These are phyloP conservation scores for Atherinomorus stipes DNA, from an alignment of 2,113 vertebrate species.

Conservation along the genomic window DNA sequence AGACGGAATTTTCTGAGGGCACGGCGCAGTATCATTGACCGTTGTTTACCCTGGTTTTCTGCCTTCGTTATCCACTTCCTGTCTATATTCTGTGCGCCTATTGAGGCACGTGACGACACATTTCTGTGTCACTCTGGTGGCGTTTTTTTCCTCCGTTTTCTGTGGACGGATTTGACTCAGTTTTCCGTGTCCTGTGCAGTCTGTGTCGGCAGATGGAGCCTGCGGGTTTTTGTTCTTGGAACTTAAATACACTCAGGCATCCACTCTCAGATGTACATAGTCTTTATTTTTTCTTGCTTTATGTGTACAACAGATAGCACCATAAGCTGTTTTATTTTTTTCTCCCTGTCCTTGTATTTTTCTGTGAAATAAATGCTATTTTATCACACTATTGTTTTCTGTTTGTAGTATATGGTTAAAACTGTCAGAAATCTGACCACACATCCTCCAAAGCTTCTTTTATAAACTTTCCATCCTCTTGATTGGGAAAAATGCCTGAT, in stretches of 20 bases:
- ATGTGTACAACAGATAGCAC: conserved; percentile 72
- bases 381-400: conserved; percentile 73
- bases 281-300: conserved; percentile 61
- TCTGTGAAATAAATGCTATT: conserved; percentile 85
- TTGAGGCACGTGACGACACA: neutral
- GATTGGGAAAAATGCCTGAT: neutral
- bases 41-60: neutral
- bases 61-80: no score
- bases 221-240: conserved; percentile 45
- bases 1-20: conserved; percentile 1
- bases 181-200: conserved; percentile 44
- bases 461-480: neutral
- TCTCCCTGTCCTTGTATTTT: conserved; percentile 53
- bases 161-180: conserved; percentile 4
- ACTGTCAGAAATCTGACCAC: neutral
- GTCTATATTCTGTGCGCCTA: neutral
- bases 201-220: conserved; percentile 57
- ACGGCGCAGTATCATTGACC: conserved; percentile 14
- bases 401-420: neutral
- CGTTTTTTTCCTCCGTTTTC: neutral
- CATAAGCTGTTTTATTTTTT: conserved; percentile 79
- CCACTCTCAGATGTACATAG: conserved; percentile 74
- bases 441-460: neutral
- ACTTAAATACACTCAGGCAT: conserved; percentile 57
- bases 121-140: conserved; percentile 9